Evolutionary conservation across 2,113 vertebrate species (phyloP).

Genomic region (Nicator chloris): DNA sequence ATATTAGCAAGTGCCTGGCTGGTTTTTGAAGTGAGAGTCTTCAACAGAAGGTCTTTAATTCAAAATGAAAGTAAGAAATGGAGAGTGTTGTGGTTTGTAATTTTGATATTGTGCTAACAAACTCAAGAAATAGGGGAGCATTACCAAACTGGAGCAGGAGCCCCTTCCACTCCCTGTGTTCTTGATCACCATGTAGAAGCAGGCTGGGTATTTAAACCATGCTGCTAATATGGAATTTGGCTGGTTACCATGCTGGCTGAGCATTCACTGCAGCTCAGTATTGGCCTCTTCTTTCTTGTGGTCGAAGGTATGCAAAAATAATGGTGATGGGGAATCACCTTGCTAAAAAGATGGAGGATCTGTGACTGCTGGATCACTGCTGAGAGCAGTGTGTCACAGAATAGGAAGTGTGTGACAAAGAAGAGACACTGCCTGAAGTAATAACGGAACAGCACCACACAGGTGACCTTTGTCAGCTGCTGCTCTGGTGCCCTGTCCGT

Average conservation of each 20-base stretch:
- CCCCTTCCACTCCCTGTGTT: neutral
- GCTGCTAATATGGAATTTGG: neutral
- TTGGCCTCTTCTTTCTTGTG: neutral
- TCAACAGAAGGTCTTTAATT: slow-evolving; percentile 64
- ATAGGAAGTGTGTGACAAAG: neutral
- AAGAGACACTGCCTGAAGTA: neutral
- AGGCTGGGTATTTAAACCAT: neutral
- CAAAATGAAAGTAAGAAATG: slow-evolving; percentile 40
- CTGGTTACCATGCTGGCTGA: neutral
- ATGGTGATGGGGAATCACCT: neutral
- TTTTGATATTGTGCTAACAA: slow-evolving; percentile 45
- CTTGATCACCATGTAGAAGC: neutral
- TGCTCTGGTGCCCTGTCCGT: neutral
- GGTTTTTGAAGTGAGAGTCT: slow-evolving; percentile 66
- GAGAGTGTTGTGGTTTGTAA: slow-evolving; percentile 9
- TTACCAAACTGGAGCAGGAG: neutral
- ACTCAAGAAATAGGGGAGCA: slow-evolving; percentile 1
- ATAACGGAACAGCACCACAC: neutral
- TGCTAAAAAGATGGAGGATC: neutral
- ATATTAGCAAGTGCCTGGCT: slow-evolving; percentile 60
- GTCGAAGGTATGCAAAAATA: neutral
- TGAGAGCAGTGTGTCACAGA: neutral
- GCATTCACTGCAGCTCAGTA: neutral
- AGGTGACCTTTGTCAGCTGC: neutral
- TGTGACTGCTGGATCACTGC: neutral